phyloP scores from a whole-genome alignment of 2,113 vertebrate genomes.

The Genyomyrus donnyi region DNA sequence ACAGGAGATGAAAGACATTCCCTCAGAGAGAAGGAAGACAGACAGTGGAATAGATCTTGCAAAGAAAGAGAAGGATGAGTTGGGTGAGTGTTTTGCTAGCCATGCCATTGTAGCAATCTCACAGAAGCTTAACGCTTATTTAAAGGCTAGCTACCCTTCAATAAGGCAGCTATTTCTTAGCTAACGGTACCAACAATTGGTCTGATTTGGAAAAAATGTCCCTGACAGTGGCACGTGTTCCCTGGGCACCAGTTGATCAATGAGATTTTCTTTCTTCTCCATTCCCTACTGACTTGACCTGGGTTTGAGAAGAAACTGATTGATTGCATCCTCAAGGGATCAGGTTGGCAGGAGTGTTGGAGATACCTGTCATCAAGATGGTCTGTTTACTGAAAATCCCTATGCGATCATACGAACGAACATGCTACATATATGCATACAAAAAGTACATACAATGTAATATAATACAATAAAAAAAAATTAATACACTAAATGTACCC shows the following conservation, averaged over 20 bases:
- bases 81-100: not conserved
- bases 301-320: not conserved
- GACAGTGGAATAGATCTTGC: constrained; percentile 48
- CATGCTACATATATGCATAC: not conserved
- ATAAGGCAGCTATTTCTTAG: not conserved
- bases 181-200: not conserved
- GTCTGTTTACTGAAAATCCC: not conserved
- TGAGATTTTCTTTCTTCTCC: not conserved
- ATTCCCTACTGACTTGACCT: not conserved
- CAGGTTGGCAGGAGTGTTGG: not conserved
- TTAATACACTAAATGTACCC: not conserved
- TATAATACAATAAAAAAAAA: not conserved
- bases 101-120: not conserved
- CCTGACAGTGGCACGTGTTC: not conserved
- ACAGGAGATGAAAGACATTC: constrained; percentile 36
- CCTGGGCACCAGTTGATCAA: not conserved
- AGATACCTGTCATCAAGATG: not conserved
- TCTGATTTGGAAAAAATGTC: not conserved
- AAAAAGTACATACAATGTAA: not conserved
- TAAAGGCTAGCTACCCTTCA: not conserved
- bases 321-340: not conserved
- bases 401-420: not conserved
- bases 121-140: not conserved
- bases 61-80: constrained; percentile 14
- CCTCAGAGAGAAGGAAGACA: constrained; percentile 45